Conservation (phyloP, 2,888 invertebrate species). For the Tridacna gigas region DNA sequence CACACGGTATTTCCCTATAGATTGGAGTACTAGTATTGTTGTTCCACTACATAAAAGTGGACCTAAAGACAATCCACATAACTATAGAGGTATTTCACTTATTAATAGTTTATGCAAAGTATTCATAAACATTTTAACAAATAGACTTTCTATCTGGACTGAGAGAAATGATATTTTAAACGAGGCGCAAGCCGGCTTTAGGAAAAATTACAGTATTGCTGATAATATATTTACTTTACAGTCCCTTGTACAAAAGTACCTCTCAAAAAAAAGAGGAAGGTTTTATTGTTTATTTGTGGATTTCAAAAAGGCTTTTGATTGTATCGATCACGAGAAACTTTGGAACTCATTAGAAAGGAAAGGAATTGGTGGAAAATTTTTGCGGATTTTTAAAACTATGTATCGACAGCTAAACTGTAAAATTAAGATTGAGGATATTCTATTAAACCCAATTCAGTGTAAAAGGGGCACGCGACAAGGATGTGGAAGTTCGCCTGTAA, state of each 20-base stretch:
- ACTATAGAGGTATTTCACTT: slow-evolving; percentile 17
- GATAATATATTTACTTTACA: slow-evolving; percentile 19
- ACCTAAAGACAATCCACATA: background rate
- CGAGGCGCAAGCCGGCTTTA: slow-evolving; percentile 3
- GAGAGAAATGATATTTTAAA: background rate
- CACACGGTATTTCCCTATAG: background rate
- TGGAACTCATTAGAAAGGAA: background rate
- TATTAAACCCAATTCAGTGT: too few relatives aligned
- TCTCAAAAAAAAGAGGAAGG: background rate
- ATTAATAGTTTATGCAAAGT: slow-evolving; percentile 1
- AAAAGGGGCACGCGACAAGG: too few relatives aligned
- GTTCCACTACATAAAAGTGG: slow-evolving; percentile 15
- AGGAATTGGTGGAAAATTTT: background rate
- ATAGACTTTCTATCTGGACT: background rate
- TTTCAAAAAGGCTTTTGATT: slow-evolving; percentile 4
- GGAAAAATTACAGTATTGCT: background rate
- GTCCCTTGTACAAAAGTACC: background rate
- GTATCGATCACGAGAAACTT: background rate
- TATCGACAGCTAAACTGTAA: background rate
- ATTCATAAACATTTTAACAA: slow-evolving; percentile 3
- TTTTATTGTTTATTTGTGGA: slow-evolving; percentile 1
- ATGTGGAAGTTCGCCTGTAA: too few relatives aligned
- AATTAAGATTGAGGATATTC: too few relatives aligned
- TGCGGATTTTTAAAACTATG: background rate
- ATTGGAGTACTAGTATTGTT: slow-evolving; percentile 3